Conservation (phyloP, 2,888 invertebrate genomes). For the Euzetes globulus region DNA sequence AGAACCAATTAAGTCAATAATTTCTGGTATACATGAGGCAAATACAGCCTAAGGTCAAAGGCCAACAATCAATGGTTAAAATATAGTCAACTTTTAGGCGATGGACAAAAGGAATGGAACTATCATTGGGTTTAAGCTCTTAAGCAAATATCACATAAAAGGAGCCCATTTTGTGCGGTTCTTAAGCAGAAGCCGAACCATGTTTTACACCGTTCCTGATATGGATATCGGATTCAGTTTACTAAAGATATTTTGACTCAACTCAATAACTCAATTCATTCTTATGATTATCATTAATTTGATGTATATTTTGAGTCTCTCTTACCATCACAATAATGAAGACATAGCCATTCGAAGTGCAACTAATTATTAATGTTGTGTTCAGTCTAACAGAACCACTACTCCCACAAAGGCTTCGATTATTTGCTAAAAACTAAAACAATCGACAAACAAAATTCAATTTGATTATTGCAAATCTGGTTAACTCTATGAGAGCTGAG, state of each 20-base stretch:
- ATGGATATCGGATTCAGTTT: too few species aligned
- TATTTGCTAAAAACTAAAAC: too few species aligned
- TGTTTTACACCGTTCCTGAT: conserved; percentile 14
- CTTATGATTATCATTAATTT: neutral
- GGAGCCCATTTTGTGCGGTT: neutral
- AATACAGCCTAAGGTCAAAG: conserved; percentile 79
- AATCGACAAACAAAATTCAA: too few species aligned
- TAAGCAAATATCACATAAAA: neutral
- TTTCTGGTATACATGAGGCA: conserved; percentile 99
- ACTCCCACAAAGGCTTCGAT: too few species aligned
- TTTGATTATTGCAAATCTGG: too few species aligned
- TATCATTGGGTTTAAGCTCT: neutral
- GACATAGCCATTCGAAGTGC: conserved; percentile 10
- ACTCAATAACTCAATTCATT: neutral
- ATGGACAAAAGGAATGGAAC: neutral
- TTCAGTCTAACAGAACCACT: too few species aligned
- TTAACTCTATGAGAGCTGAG: too few species aligned
- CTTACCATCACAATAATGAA: conserved; percentile 21
- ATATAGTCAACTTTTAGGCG: conserved; percentile 5
- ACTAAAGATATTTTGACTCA: neutral
- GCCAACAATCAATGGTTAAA: conserved; percentile 12
- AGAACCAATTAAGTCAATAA: conserved; percentile 99
- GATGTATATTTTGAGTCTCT: conserved; percentile 24
- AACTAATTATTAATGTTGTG: neutral
- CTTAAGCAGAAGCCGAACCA: neutral